phyloP scores from a whole-genome alignment of 2,797 vertebrate species.

The Labroides dimidiatus region DNA sequence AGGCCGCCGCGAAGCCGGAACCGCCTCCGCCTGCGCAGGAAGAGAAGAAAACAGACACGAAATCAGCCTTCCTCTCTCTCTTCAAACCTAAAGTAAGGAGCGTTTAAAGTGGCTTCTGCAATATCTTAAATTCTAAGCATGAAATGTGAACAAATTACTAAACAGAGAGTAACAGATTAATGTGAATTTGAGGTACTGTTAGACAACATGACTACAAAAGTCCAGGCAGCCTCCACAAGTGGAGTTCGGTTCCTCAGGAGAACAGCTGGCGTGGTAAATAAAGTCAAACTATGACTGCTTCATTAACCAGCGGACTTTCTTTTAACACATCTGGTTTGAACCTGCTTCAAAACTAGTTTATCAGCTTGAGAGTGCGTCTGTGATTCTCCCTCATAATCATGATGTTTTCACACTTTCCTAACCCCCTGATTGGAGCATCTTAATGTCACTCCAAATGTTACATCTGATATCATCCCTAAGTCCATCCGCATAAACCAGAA shows the following conservation, averaged over 20 bases:
- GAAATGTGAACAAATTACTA: constrained; percentile 11
- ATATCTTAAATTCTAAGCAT: constrained; percentile 17
- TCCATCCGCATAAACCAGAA: constrained; percentile 17
- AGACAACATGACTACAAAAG: constrained; percentile 77
- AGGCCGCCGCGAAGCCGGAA: constrained; percentile 78
- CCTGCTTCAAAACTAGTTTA: constrained; percentile 37
- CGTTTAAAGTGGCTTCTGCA: neutral
- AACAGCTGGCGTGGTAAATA: constrained; percentile 78
- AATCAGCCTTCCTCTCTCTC: constrained; percentile 82
- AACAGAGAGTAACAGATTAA: constrained; percentile 69
- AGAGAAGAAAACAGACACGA: constrained; percentile 82
- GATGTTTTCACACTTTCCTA: constrained; percentile 41
- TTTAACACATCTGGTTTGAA: constrained; percentile 54
- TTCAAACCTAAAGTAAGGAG: constrained; percentile 93
- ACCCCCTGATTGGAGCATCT: constrained; percentile 36
- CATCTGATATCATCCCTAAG: constrained; percentile 16
- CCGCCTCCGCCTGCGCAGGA: constrained; percentile 74
- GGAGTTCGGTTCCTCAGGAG: constrained; percentile 77
- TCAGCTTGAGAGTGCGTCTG: constrained; percentile 17
- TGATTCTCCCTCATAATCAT: constrained; percentile 36
- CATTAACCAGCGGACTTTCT: constrained; percentile 73
- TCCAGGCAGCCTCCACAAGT: constrained; percentile 75
- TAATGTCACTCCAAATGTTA: constrained; percentile 22
- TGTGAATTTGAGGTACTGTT: constrained; percentile 83
- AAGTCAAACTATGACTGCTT: constrained; percentile 24